Percentiles rank a stretch among this genome's conserved stretches.
phyloP scores from a whole-genome alignment of 2,888 invertebrate species.

The Pachydiplax longipennis region DNA sequence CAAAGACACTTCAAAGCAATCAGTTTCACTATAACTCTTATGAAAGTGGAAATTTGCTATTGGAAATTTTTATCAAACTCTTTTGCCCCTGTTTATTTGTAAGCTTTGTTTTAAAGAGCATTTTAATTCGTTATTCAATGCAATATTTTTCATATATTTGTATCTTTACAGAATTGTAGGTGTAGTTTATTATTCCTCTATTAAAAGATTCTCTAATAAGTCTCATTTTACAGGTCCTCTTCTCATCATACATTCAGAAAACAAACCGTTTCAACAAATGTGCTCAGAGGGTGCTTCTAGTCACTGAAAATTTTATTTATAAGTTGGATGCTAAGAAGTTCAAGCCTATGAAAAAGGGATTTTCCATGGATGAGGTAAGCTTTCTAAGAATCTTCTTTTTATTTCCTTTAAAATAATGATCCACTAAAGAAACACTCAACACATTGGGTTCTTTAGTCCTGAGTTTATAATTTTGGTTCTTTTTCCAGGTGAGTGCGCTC shows the following conservation, averaged over 20 bases:
- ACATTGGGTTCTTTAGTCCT: background rate
- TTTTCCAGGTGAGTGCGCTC: conserved; percentile 75
- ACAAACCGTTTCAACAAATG: conserved; percentile 78
- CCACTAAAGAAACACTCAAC: too few species aligned
- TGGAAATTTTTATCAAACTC: too few species aligned
- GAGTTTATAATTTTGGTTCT: conserved; percentile 3
- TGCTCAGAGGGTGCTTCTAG: conserved; percentile 86
- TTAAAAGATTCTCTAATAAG: background rate
- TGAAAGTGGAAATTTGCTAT: too few species aligned
- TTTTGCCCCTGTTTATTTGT: too few species aligned
- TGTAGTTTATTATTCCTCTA: background rate
- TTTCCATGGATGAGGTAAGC: conserved; percentile 75
- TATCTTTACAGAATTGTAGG: too few species aligned
- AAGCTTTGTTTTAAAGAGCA: too few species aligned
- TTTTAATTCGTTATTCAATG: too few species aligned
- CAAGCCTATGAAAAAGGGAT: conserved; percentile 86
- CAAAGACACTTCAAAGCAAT: too few species aligned
- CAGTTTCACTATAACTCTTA: too few species aligned
- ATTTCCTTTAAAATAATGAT: background rate
- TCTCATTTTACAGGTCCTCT: conserved; percentile 62
- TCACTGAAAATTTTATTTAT: conserved; percentile 85
- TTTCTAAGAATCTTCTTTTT: too few species aligned
- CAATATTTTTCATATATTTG: too few species aligned
- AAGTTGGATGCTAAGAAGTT: conserved; percentile 88
- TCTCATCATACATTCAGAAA: conserved; percentile 74